Evolutionary conservation across 2,888 invertebrate species (phyloP), one percentile per base, ranked within the genome.

Genomic region (Lasioglossum vierecki): DNA sequence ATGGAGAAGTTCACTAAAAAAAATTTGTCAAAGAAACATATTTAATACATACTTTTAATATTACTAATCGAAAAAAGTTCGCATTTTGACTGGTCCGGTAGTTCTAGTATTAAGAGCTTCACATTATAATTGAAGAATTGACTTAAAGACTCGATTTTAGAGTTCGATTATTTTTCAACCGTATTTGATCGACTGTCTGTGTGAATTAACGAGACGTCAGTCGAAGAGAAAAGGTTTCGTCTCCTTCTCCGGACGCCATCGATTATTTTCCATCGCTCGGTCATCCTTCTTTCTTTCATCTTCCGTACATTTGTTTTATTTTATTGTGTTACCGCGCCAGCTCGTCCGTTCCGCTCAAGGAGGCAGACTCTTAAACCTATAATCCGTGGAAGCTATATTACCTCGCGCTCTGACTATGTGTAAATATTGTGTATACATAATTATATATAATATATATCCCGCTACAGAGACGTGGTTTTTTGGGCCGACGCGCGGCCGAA

Each of bases 321-420:
- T 79, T 81, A 79, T 80, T 75, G 80, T 80, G 75, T 74, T 75
- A 44, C 57, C 74, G 76, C 84, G 86, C 79, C 74, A 88, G 87
- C 87, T 85, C 90, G 91, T 87, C 91, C 88, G 90, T 91, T 91
- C 86, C 87, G 89, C 88, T 88, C 79, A 86, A 88, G 88, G 87
- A 90, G 88, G 87, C 90, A 91, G 86, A 86, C 80, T 72, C 91
- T 92, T 93, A 92, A 80, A 90, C 84, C 82, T 91, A 92, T 80
- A 91, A 89, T 90, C 87, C 73, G 88, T 90, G 90, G 91, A 92
- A 92, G 91, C 85, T 89, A 88, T 86, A 92, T 88, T 85, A 91
- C 89, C 89, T 92, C 92, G 89, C 87, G 88, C 88, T 85, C 81
- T 91, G 90, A 91, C 90, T 91, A 91, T 91, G 81, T 87, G 87